Evolutionary conservation across 2,888 invertebrate genomes (phyloP).

Genomic region (Argynnis bischoffii): DNA sequence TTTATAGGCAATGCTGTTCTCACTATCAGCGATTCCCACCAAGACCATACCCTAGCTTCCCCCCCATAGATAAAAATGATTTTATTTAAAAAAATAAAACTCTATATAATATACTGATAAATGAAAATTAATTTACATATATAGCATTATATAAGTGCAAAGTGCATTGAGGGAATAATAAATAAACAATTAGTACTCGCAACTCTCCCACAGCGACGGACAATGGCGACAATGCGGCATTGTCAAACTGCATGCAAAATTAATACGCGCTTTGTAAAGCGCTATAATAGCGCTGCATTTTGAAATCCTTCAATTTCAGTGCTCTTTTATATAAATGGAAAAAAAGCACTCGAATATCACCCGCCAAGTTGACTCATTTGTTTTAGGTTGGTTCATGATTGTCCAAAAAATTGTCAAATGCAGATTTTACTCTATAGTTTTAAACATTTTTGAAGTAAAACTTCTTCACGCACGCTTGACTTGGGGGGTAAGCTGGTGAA

Average conservation of each 20-base stretch:
- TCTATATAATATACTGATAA: too few species aligned
- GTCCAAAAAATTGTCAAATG: too few species aligned
- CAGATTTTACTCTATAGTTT: too few species aligned
- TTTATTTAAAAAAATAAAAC: too few species aligned
- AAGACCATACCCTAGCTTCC: too few species aligned
- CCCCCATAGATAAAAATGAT: too few species aligned
- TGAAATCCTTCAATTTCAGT: background rate
- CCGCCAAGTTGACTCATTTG: background rate
- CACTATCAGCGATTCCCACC: too few species aligned
- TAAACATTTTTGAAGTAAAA: too few species aligned
- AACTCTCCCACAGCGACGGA: slow-evolving; percentile 8
- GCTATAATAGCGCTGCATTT: slow-evolving; percentile 1
- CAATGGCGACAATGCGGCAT: slow-evolving; percentile 24
- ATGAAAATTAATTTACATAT: background rate
- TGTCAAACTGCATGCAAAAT: slow-evolving; percentile 31
- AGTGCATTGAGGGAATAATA: slow-evolving; percentile 2
- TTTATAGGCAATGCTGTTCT: too few species aligned
- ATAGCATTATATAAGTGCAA: background rate
- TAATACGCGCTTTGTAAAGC: slow-evolving; percentile 23
- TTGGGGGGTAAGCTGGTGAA: too few species aligned
- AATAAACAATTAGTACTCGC: slow-evolving; percentile 27
- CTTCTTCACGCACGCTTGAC: too few species aligned
- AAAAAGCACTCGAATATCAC: background rate
- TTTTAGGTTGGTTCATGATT: background rate
- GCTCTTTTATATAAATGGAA: background rate